Conservation (phyloP, 2,113 vertebrate genomes). For the Merops nubicus region DNA sequence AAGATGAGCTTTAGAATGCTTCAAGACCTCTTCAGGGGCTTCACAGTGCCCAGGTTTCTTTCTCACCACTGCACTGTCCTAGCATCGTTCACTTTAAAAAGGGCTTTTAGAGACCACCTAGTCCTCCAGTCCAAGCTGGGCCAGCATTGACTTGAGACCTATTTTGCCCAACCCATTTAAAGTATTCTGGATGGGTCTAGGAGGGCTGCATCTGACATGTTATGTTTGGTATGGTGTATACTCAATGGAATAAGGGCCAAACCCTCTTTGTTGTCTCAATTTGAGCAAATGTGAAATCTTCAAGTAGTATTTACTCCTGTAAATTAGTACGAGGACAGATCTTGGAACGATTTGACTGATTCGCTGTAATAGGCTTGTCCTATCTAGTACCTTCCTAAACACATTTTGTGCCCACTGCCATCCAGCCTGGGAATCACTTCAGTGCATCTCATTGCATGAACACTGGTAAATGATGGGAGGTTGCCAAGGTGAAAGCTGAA, state of each 20-base stretch:
- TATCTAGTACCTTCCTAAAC: background rate
- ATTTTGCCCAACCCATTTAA: background rate
- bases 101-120: background rate
- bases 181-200: background rate
- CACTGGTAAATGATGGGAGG: fast-evolving
- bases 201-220: background rate
- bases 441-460: background rate
- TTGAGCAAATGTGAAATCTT: background rate
- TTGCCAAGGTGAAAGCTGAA: background rate
- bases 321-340: background rate
- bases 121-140: background rate
- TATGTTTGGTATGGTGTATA: background rate
- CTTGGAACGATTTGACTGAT: background rate
- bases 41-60: background rate
- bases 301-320: background rate
- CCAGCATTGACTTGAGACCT: background rate
- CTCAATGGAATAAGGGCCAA: background rate
- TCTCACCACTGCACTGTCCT: background rate
- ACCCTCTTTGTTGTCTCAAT: background rate
- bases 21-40: background rate
- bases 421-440: background rate
- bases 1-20: background rate
- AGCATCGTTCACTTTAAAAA: background rate
- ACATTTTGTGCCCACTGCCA: background rate
- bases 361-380: background rate